Conservation (phyloP, 2,888 invertebrate species). For the Shargacucullia verbasci region DNA sequence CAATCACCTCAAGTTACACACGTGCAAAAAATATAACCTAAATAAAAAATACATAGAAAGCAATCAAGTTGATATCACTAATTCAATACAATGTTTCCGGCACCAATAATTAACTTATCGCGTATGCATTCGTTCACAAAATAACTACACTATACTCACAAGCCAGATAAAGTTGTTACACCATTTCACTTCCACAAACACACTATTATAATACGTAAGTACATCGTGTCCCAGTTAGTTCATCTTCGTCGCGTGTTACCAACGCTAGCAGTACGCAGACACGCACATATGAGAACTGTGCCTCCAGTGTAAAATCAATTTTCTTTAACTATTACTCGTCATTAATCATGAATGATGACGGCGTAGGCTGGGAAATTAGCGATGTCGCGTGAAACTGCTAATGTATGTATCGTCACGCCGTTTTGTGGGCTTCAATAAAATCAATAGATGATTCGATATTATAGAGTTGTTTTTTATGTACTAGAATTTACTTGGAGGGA, state of each 20-base stretch:
- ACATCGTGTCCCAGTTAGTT: slow-evolving; percentile 34
- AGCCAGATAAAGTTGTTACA: slow-evolving; percentile 17
- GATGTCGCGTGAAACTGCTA: slow-evolving; percentile 30
- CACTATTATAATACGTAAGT: slow-evolving; percentile 39
- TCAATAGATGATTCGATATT: too few relatives aligned
- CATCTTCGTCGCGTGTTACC: slow-evolving; percentile 17
- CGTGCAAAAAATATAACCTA: too few relatives aligned
- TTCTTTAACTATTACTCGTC: slow-evolving; percentile 34
- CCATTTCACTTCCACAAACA: slow-evolving; percentile 27
- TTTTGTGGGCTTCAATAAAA: background rate
- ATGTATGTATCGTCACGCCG: slow-evolving; percentile 47
- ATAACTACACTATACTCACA: too few relatives aligned
- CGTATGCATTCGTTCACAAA: slow-evolving; percentile 4
- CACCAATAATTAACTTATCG: too few relatives aligned
- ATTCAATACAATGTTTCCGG: too few relatives aligned
- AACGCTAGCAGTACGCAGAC: slow-evolving; percentile 1
- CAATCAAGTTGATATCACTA: too few relatives aligned
- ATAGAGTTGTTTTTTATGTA: too few relatives aligned
- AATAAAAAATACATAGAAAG: too few relatives aligned
- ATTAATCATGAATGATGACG: slow-evolving; percentile 46
- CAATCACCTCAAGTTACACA: too few relatives aligned
- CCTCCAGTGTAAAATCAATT: slow-evolving; percentile 49
- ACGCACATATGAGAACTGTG: slow-evolving; percentile 7
- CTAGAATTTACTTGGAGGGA: too few relatives aligned
- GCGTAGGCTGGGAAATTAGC: slow-evolving; percentile 44